These are phyloP conservation scores for Podarcis raffonei DNA, from an alignment of 2,113 vertebrate species.

Conservation along the genomic window DNA sequence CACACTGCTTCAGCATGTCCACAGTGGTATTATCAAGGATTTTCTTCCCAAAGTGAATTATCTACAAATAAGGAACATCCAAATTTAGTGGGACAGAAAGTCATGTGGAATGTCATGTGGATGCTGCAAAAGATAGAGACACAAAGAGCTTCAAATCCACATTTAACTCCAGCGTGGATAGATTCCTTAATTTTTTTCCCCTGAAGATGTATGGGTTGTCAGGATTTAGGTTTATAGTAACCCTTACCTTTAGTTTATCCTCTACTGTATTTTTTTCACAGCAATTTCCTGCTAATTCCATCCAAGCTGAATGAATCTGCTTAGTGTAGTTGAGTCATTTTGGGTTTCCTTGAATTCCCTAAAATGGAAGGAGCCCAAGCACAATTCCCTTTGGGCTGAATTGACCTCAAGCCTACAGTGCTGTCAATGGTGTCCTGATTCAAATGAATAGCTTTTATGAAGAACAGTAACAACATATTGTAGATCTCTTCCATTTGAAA, in stretches of 20 bases:
- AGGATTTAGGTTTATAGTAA: conserved; percentile 7
- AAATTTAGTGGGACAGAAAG: too few species aligned
- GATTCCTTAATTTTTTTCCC: neutral
- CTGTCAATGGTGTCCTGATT: neutral
- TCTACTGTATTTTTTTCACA: conserved; percentile 29
- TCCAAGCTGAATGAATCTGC: neutral
- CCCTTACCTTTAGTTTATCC: conserved; percentile 12
- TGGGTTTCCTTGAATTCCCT: neutral
- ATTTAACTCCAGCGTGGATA: too few species aligned
- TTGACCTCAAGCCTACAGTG: neutral
- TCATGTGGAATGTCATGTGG: too few species aligned
- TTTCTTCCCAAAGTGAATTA: too few species aligned
- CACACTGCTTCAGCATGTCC: too few species aligned
- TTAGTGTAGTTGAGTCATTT: neutral
- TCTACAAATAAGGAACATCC: too few species aligned
- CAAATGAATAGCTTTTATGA: neutral
- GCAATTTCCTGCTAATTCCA: neutral
- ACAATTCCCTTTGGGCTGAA: neutral
- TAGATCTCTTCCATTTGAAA: neutral
- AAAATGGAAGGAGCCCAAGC: neutral
- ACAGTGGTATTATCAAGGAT: too few species aligned
- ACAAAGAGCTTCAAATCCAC: too few species aligned
- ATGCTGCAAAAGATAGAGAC: too few species aligned
- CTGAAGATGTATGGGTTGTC: neutral
- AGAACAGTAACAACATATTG: neutral